phyloP scores from a whole-genome alignment of 2,797 vertebrate genomes.

The Naso thynnoides region DNA sequence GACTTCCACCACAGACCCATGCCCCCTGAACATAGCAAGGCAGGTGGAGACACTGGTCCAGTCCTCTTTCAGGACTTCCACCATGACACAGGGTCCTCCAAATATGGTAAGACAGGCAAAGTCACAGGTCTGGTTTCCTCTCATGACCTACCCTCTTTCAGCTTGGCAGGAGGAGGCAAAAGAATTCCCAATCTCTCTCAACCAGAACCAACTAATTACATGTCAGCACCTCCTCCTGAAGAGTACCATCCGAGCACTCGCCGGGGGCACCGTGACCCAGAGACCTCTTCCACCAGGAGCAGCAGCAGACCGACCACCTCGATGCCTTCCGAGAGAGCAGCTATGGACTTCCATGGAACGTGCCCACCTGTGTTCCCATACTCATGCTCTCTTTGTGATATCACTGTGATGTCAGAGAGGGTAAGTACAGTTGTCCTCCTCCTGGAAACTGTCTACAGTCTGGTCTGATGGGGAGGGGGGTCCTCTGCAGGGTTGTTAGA shows the following conservation, averaged over 20 bases:
- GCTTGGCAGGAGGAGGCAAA: neutral
- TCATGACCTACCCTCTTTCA: conserved; percentile 30
- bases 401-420: conserved; percentile 81
- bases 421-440: conserved; percentile 72
- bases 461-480: neutral
- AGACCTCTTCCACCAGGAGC: conserved; percentile 9
- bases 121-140: neutral
- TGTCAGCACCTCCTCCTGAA: neutral
- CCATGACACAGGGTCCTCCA: neutral
- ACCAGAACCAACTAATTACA: conserved; percentile 3
- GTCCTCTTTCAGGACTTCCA: neutral
- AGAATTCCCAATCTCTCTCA: conserved; percentile 22
- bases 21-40: neutral
- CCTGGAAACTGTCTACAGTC: conserved; percentile 18
- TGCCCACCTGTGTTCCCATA: conserved; percentile 75
- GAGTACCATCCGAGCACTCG: neutral
- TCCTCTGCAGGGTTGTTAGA: neutral
- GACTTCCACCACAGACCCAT: conserved; percentile 18
- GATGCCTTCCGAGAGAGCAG: conserved; percentile 68
- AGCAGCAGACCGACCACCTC: neutral
- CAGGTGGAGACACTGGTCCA: neutral
- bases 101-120: conserved; percentile 3
- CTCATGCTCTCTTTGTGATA: conserved; percentile 83
- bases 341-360: conserved; percentile 82
- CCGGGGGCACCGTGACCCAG: neutral